These are phyloP conservation scores for Nasonia oneida DNA, from an alignment of 2,888 invertebrate species.

Conservation along the genomic window DNA sequence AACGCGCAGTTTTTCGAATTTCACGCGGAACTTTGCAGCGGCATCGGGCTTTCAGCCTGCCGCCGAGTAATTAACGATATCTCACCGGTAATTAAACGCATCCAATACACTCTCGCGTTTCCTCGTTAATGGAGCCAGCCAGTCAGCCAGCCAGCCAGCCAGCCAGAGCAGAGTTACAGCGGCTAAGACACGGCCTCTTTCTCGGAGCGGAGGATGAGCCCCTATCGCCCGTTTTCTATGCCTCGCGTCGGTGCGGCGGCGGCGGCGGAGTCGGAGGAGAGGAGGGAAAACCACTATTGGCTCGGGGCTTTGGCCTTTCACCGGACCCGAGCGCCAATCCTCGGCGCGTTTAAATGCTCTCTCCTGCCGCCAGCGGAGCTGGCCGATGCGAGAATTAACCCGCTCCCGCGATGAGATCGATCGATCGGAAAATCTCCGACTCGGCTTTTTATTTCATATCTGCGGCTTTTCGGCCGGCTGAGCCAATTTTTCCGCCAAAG, in stretches of 20 bases:
- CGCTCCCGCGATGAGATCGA: slow-evolving; percentile 52
- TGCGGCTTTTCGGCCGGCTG: neutral
- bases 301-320: slow-evolving; percentile 62
- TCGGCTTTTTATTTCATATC: neutral
- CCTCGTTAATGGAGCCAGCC: slow-evolving; percentile 48
- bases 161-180: slow-evolving; percentile 60
- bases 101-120: slow-evolving; percentile 64
- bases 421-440: slow-evolving; percentile 55
- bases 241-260: slow-evolving; percentile 65
- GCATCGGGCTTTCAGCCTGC: neutral
- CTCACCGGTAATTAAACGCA: slow-evolving; percentile 78
- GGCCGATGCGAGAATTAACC: slow-evolving; percentile 44
- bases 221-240: slow-evolving; percentile 61
- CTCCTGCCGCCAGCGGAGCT: slow-evolving; percentile 22
- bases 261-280: slow-evolving; percentile 57
- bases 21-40: slow-evolving; percentile 24
- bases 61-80: slow-evolving; percentile 78
- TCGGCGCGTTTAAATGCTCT: slow-evolving; percentile 62
- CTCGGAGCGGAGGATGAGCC: neutral
- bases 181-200: slow-evolving; percentile 38
- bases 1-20: neutral
- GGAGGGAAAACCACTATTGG: slow-evolving; percentile 72
- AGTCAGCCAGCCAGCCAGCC: too few species aligned
- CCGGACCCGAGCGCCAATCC: slow-evolving; percentile 60
- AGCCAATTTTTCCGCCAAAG: neutral